Conservation (phyloP, 2,113 vertebrate genomes). For the Australoheros scitulus region DNA sequence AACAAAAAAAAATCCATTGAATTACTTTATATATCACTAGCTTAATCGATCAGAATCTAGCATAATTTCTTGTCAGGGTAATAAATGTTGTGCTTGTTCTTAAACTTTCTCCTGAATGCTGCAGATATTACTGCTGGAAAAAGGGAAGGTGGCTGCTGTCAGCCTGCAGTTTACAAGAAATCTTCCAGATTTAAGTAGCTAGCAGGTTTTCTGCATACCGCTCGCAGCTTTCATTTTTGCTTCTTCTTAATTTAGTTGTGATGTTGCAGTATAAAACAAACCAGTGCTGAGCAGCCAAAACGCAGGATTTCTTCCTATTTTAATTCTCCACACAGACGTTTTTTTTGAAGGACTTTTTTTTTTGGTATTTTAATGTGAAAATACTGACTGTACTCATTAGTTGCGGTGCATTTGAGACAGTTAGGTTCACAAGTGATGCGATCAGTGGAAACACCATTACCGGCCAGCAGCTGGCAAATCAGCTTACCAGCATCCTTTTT, state of each 20-base stretch:
- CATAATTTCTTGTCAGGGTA: rapidly evolving
- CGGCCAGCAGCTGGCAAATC: too few relatives aligned
- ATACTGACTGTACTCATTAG: rapidly evolving
- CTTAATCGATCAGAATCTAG: neutral
- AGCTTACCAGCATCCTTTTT: too few relatives aligned
- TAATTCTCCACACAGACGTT: neutral
- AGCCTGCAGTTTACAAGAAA: neutral
- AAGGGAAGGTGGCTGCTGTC: neutral
- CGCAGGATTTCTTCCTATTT: neutral
- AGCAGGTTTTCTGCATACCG: neutral
- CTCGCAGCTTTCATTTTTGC: neutral
- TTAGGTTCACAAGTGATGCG: neutral
- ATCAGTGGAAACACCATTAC: neutral
- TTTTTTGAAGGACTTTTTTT: neutral
- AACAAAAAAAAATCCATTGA: neutral
- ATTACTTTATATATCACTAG: neutral
- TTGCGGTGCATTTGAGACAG: neutral
- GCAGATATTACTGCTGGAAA: neutral
- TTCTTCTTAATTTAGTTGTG: neutral
- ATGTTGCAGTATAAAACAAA: neutral
- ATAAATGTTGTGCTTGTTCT: neutral
- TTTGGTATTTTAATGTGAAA: neutral
- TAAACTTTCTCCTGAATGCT: neutral
- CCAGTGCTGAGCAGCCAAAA: neutral
- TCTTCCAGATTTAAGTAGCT: neutral